These are phyloP conservation scores for Hippoglossus hippoglossus DNA, from an alignment of 2,797 vertebrate genomes.

Conservation along the genomic window DNA sequence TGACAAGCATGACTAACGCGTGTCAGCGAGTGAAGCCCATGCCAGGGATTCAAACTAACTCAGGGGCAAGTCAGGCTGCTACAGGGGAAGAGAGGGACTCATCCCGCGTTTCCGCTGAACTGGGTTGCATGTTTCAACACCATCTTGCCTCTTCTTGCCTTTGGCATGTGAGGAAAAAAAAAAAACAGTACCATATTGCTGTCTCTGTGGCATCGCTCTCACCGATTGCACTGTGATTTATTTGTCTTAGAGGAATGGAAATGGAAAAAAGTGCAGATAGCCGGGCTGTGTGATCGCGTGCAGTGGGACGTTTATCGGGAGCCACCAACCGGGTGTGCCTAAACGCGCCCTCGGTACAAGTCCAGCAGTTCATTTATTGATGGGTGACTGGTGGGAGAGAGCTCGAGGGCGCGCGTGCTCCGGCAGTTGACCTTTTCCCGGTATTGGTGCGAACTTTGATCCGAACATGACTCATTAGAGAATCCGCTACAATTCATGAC, in stretches of 20 bases:
- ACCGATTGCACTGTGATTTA: constrained; percentile 2
- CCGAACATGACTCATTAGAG: constrained; percentile 67
- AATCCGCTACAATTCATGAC: constrained; percentile 71
- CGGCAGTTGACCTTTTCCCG: constrained; percentile 72
- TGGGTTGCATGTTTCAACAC: constrained; percentile 38
- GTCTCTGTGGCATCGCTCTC: constrained; percentile 9
- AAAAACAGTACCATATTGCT: constrained; percentile 10
- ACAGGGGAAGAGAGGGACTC: not conserved
- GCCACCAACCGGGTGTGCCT: not conserved
- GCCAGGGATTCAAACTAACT: constrained; percentile 44
- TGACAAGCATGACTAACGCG: constrained; percentile 60
- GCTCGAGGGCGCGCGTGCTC: constrained; percentile 31
- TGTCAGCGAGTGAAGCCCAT: constrained; percentile 39
- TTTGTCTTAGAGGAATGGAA: constrained; percentile 6
- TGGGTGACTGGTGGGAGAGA: constrained; percentile 35
- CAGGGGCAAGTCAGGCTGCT: constrained; percentile 31
- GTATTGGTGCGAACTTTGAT: constrained; percentile 74
- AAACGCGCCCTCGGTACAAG: constrained; percentile 11
- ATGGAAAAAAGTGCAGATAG: constrained; percentile 2
- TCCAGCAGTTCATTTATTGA: constrained; percentile 49
- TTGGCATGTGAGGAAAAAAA: constrained; percentile 11
- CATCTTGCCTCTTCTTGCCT: constrained; percentile 11
- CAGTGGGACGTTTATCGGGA: not conserved
- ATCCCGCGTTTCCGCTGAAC: constrained; percentile 17
- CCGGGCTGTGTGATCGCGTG: not conserved